Evolutionary conservation across 1,140 invertebrate species (phyloP), one percentile per base, ranked within the genome.

Genomic region (Bombyx mandarina): DNA sequence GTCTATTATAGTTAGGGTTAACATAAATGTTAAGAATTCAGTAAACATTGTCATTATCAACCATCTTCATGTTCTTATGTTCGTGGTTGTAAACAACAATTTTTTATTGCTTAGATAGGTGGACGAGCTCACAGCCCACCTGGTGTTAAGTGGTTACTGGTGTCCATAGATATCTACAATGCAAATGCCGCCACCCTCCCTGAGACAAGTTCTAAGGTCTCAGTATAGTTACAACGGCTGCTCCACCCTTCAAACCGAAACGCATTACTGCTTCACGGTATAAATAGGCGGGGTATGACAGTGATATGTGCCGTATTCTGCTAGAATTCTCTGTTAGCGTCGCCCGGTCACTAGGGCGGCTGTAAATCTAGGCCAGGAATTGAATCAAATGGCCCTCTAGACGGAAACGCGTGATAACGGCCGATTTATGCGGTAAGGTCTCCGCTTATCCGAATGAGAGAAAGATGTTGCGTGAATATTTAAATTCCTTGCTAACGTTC

Each of bases 311-410:
- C 6, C n/a, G 48, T 47, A 12, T 9, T 9, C 5, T 7, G 48
- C 48, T 22, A 49, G 48, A 18, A 18, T 22, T 49, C 48, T 7
- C 47, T 45, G 51, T n/a, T 54, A 58, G 42, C 45, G 49, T 52
- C 44, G 53, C 60, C 55, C 53, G 26, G 53, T 58, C 48, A 51
- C 56, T 46, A 62, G 49, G 60, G 60, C 48, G 57, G 53, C 60
- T 45, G 64, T 80, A 78, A 77, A 78, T 80, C 65, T 58, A 56
- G 35, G 51, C 45, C 58, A 67, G 58, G 68, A 81, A 81, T 81
- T 78, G 78, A 79, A 81, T 81, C 65, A 71, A 79, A 79, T 65
- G 59, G 76, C 61, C 61, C 67, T 69, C 65, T 43, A 59, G 75
- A 74, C 72, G 64, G 42, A 69, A 47, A 54, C 57, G 52, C 9